These are phyloP conservation scores for Meteorus cinctellus DNA, from an alignment of 2,888 invertebrate species.

Conservation along the genomic window DNA sequence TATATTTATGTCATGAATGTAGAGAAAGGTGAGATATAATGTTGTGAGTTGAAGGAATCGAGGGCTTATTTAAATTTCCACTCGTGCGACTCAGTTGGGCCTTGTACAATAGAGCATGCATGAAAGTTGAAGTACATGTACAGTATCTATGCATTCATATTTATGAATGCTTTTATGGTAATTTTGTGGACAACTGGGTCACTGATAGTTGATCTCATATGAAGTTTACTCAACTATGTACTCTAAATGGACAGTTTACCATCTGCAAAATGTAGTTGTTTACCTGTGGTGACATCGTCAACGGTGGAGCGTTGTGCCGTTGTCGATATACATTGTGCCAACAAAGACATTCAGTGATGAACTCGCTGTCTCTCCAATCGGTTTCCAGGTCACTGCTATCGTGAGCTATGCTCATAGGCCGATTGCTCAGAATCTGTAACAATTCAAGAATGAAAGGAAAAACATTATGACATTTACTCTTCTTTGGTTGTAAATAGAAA, in stretches of 20 bases:
- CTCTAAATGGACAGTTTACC: background rate
- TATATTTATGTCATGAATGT: background rate
- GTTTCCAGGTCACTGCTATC: slow-evolving; percentile 83
- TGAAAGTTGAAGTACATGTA: background rate
- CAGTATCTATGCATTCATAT: background rate
- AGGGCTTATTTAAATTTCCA: slow-evolving; percentile 8
- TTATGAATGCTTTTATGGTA: slow-evolving; percentile 11
- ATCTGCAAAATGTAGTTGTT: slow-evolving; percentile 42
- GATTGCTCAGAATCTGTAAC: slow-evolving; percentile 79
- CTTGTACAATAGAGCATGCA: background rate
- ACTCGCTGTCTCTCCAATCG: slow-evolving; percentile 87
- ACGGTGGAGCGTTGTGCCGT: slow-evolving; percentile 82
- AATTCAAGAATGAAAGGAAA: slow-evolving; percentile 52
- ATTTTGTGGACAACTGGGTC: slow-evolving; percentile 18
- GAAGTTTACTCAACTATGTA: background rate
- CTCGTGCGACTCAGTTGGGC: background rate
- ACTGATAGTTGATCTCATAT: slow-evolving; percentile 11
- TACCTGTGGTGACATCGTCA: slow-evolving; percentile 86
- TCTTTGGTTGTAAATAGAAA: too few relatives aligned
- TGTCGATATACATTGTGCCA: slow-evolving; percentile 90
- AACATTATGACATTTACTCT: too few relatives aligned
- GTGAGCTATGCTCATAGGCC: slow-evolving; percentile 82
- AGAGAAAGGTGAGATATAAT: background rate
- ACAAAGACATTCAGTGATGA: slow-evolving; percentile 86
- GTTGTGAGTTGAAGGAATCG: background rate